Evolutionary conservation across 2,113 vertebrate species (phyloP).

Genomic region (Vireo altiloquus): DNA sequence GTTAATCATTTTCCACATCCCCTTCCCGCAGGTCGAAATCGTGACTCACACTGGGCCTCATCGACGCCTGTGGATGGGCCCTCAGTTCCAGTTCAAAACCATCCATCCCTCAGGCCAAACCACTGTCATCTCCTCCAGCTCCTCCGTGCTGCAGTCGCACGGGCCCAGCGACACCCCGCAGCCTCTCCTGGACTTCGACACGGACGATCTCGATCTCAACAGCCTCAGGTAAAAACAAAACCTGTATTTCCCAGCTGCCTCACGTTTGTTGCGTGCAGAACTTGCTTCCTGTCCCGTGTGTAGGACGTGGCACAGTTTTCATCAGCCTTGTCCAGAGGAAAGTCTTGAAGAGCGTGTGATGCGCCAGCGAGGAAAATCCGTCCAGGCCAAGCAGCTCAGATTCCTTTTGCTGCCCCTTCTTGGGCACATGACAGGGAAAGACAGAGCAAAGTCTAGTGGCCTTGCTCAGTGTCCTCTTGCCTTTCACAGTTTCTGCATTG

Average conservation of each 20-base stretch:
- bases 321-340: neutral
- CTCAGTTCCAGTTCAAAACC: conserved; percentile 99
- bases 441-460: neutral
- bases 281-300: neutral
- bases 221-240: conserved; percentile 87
- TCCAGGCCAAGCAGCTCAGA: neutral
- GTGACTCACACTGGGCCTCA: conserved; percentile 97
- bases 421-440: neutral
- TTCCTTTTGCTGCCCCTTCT: neutral
- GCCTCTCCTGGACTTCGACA: conserved; percentile 94
- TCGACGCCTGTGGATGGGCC: conserved; percentile 96
- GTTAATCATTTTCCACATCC: neutral
- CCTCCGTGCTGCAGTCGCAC: conserved; percentile 95
- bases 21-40: conserved; percentile 91
- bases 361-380: neutral
- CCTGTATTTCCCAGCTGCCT: neutral
- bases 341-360: rapidly evolving
- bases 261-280: neutral
- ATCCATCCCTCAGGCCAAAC: conserved; percentile 98
- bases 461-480: neutral
- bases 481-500: neutral
- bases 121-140: conserved; percentile 96
- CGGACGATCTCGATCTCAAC: conserved; percentile 93
- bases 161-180: conserved; percentile 90
- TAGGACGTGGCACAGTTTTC: neutral